Conservation (phyloP, 2,113 vertebrate species). For the Agapornis roseicollis region DNA sequence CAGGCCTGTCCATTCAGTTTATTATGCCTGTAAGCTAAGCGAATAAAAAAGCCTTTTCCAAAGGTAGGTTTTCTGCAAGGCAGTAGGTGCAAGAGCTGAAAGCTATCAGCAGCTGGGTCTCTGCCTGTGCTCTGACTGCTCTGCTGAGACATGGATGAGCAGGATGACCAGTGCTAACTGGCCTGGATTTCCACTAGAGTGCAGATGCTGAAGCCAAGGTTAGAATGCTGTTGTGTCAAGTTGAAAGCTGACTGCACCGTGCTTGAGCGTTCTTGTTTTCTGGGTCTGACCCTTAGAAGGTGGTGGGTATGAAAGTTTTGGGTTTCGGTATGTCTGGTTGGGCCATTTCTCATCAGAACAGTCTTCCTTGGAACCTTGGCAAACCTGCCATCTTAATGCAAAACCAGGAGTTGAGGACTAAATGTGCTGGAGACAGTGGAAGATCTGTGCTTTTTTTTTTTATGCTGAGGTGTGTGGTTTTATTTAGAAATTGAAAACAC, state of each 20-base stretch:
- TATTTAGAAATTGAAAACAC: neutral
- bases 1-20: neutral
- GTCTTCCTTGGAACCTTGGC: neutral
- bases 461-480: neutral
- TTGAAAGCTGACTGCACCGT: neutral
- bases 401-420: neutral
- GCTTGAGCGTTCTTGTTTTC: neutral
- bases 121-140: neutral
- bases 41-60: neutral
- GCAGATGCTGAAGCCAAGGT: neutral
- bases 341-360: neutral
- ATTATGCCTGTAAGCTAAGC: neutral
- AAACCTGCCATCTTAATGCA: neutral
- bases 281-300: neutral
- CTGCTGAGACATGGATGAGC: rapidly evolving
- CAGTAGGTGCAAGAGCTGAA: neutral
- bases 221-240: neutral
- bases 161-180: rapidly evolving
- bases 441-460: neutral
- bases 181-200: neutral
- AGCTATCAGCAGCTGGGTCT: neutral
- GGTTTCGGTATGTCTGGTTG: rapidly evolving
- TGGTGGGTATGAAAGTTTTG: neutral
- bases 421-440: neutral
- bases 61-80: neutral